These are phyloP conservation scores for Watsonalla cultraria DNA, from an alignment of 2,888 invertebrate species.

Conservation along the genomic window DNA sequence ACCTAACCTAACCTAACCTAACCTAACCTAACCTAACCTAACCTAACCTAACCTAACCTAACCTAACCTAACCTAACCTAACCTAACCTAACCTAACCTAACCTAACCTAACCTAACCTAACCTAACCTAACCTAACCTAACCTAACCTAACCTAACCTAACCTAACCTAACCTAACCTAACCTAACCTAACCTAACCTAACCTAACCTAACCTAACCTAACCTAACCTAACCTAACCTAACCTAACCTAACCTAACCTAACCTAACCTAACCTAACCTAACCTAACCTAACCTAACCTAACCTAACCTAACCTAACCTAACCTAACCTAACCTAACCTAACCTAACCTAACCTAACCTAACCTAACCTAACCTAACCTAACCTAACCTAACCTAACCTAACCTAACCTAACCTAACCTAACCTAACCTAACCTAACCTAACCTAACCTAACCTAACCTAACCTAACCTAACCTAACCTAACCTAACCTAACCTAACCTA, in stretches of 20 bases:
- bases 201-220: conserved; percentile 8
- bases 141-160: conserved; percentile 7
- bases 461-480: conserved; percentile 4
- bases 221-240: conserved; percentile 9
- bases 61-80: conserved; percentile 8
- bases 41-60: conserved; percentile 9
- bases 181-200: conserved; percentile 8
- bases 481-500: conserved; percentile 8
- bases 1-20: conserved; percentile 8
- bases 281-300: conserved; percentile 7
- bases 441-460: conserved; percentile 3
- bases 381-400: conserved; percentile 5
- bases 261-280: conserved; percentile 9
- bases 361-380: conserved; percentile 3
- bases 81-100: conserved; percentile 7
- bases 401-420: conserved; percentile 6
- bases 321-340: conserved; percentile 7
- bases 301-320: conserved; percentile 9
- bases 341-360: conserved; percentile 4
- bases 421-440: conserved; percentile 5
- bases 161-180: conserved; percentile 8
- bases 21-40: conserved; percentile 10
- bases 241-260: conserved; percentile 5
- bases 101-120: conserved; percentile 9
- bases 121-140: conserved; percentile 8